Conservation (phyloP, 1,140 invertebrate genomes). For the Meteorus sp. region DNA sequence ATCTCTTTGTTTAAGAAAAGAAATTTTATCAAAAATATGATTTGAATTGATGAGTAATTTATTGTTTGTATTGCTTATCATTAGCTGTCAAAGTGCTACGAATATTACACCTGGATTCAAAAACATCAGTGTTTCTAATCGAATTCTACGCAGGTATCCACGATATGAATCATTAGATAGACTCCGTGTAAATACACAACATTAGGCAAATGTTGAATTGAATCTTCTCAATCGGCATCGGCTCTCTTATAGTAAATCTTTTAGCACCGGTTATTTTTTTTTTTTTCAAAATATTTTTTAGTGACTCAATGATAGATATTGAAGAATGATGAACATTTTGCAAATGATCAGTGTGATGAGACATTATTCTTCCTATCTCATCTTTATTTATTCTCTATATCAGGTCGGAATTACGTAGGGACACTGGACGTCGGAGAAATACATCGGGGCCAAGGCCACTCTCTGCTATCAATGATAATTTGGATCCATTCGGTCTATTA, state of each 20-base stretch:
- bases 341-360: not conserved
- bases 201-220: not conserved
- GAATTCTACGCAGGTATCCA: slow-evolving; percentile 42
- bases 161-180: slow-evolving; percentile 19
- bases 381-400: slow-evolving; percentile 30
- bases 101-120: slow-evolving; percentile 39
- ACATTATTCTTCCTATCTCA: not conserved
- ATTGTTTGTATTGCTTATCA: slow-evolving; percentile 26
- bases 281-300: too few relatives aligned
- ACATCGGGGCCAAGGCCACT: slow-evolving; percentile 80
- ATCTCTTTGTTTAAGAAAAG: not conserved
- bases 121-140: slow-evolving; percentile 39
- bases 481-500: slow-evolving; percentile 82
- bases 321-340: not conserved
- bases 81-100: slow-evolving; percentile 36
- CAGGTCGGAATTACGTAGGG: slow-evolving; percentile 73
- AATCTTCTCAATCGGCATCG: too few relatives aligned
- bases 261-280: not conserved
- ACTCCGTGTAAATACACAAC: slow-evolving; percentile 11
- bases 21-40: too few relatives aligned
- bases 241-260: not conserved
- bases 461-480: slow-evolving; percentile 79
- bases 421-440: slow-evolving; percentile 77
- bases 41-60: slow-evolving; percentile 17
- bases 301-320: not conserved